Percentiles rank a stretch among this genome's conserved stretches.
Evolutionary conservation across 1,140 invertebrate species (phyloP).

Genomic region (Microplitis mediator): DNA sequence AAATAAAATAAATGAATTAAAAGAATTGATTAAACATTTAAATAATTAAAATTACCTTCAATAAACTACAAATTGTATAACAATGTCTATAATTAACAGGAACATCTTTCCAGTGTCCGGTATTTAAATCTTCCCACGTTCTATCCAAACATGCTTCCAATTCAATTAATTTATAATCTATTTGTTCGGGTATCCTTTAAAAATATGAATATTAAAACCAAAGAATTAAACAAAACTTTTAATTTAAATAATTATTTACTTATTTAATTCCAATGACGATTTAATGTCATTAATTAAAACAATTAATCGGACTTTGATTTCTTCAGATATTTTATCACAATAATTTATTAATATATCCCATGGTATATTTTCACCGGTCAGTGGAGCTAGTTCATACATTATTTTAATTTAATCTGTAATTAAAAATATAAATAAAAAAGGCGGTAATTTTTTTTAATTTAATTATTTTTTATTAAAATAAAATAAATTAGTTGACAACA

Average conservation of each 20-base stretch:
- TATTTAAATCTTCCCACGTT: slow-evolving; percentile 81
- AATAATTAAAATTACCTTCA: slow-evolving; percentile 60
- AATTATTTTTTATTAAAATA: neutral
- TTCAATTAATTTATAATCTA: slow-evolving; percentile 51
- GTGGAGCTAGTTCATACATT: slow-evolving; percentile 26
- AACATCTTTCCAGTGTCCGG: slow-evolving; percentile 85
- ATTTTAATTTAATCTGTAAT: slow-evolving; percentile 1
- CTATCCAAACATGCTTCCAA: slow-evolving; percentile 71
- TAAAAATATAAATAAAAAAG: neutral
- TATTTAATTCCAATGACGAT: slow-evolving; percentile 7
- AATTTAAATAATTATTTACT: slow-evolving; percentile 9
- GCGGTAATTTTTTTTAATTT: neutral
- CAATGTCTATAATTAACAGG: slow-evolving; percentile 65
- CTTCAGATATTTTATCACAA: slow-evolving; percentile 37
- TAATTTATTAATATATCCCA: slow-evolving; percentile 46
- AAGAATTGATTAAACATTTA: neutral
- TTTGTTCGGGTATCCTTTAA: slow-evolving; percentile 28
- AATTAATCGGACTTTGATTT: slow-evolving; percentile 39
- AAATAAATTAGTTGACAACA: slow-evolving; percentile 43
- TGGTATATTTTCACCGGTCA: slow-evolving; percentile 37
- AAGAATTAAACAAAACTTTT: neutral
- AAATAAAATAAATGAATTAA: slow-evolving; percentile 13
- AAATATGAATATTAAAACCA: slow-evolving; percentile 18
- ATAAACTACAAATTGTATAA: slow-evolving; percentile 68
- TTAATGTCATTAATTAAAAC: neutral